These are phyloP conservation scores for Catagonus wagneri DNA, from an alignment of 2,113 vertebrate genomes.

Conservation along the genomic window DNA sequence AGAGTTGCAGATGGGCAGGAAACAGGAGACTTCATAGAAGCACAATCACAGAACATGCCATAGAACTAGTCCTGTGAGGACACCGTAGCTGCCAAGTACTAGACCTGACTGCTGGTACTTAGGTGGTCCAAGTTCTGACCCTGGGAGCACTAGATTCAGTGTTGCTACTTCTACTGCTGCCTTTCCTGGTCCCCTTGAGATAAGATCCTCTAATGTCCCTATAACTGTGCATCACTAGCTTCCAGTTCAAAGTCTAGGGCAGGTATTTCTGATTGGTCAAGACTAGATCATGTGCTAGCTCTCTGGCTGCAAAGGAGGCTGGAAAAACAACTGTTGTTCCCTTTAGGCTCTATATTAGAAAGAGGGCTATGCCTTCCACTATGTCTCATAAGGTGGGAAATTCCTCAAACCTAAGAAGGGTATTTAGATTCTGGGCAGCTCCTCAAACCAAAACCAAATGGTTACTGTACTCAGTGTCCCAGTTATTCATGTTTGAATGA, in stretches of 20 bases:
- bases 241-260: neutral
- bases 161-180: neutral
- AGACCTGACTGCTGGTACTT: neutral
- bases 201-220: neutral
- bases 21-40: neutral
- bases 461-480: neutral
- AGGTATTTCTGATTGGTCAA: conserved; percentile 11
- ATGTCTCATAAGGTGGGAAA: neutral
- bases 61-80: neutral
- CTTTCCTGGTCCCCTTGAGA: neutral
- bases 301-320: neutral
- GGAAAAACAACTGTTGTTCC: neutral
- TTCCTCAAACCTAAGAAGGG: neutral
- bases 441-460: neutral
- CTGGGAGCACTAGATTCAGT: neutral
- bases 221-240: neutral
- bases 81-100: neutral
- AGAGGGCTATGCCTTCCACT: neutral
- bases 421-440: neutral
- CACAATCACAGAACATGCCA: neutral
- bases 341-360: neutral
- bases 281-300: neutral
- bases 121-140: neutral
- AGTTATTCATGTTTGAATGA: neutral
- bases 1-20: neutral